A percentile compares a stretch with the other conserved stretches of the same genome.
These are phyloP conservation scores for Meloidogyne floridensis DNA, from an alignment of 1,140 invertebrate species.

Conservation along the genomic window DNA sequence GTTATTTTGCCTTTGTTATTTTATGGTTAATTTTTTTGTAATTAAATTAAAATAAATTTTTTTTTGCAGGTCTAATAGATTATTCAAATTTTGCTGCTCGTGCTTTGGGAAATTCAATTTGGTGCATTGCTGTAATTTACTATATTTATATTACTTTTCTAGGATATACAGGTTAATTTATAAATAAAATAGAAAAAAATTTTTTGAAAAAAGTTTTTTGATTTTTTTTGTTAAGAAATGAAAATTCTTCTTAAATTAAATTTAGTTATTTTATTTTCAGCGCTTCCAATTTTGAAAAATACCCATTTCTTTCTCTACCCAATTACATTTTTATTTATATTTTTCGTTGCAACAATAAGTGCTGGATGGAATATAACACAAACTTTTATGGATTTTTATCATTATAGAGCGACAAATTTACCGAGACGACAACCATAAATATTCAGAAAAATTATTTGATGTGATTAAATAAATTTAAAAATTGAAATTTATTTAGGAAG, in stretches of 20 bases:
- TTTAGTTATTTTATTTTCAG: constrained; percentile 70
- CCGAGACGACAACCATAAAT: constrained; percentile 11
- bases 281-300: constrained; percentile 80
- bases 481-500: not conserved
- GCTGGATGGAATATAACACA: constrained; percentile 73
- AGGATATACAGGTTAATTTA: constrained; percentile 87
- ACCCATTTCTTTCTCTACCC: constrained; percentile 85
- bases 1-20: constrained; percentile 72
- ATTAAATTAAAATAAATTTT: not conserved
- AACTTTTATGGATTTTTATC: constrained; percentile 79
- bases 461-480: not conserved
- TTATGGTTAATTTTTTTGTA: constrained; percentile 43
- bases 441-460: not conserved
- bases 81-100: constrained; percentile 71
- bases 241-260: too few species aligned
- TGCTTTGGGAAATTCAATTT: constrained; percentile 88
- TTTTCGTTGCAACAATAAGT: constrained; percentile 79
- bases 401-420: constrained; percentile 64
- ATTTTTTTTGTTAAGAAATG: not conserved
- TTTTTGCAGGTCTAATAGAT: constrained; percentile 53
- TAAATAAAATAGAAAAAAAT: constrained; percentile 17
- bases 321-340: constrained; percentile 77
- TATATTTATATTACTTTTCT: constrained; percentile 97
- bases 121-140: constrained; percentile 86
- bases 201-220: not conserved